Conservation (phyloP, 2,113 vertebrate species). For the Embiotoca jacksoni region DNA sequence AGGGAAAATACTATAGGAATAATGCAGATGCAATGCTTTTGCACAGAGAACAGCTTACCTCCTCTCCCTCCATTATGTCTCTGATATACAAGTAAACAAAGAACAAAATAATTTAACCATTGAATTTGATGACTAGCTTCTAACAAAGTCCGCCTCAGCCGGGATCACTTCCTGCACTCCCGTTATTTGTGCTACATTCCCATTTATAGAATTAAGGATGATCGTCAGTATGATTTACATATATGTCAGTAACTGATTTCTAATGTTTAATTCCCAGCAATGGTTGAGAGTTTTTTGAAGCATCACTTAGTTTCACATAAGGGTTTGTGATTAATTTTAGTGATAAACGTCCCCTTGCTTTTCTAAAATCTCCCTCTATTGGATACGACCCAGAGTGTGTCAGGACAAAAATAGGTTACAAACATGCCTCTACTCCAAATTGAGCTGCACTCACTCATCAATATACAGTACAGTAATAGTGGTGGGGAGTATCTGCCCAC, state of each 20-base stretch:
- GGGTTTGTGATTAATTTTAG: no score
- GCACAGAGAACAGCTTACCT: not conserved
- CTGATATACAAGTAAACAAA: not conserved
- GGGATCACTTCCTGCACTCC: not conserved
- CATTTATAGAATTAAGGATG: conserved; percentile 24
- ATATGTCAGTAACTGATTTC: not conserved
- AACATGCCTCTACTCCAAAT: conserved; percentile 45
- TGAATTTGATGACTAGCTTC: not conserved
- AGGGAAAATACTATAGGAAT: not conserved
- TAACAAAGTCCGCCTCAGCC: not conserved
- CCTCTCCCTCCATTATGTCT: not conserved
- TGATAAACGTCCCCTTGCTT: conserved; percentile 24
- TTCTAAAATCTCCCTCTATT: conserved; percentile 16
- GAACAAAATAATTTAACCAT: not conserved
- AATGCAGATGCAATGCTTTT: not conserved
- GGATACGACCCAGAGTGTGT: conserved; percentile 24
- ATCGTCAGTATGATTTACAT: conserved; percentile 11
- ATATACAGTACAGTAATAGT: conserved; percentile 8
- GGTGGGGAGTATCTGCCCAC: conserved; percentile 33
- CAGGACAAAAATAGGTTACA: conserved; percentile 53
- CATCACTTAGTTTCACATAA: conserved; percentile 2
- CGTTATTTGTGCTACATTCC: conserved; percentile 13
- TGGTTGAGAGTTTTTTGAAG: conserved; percentile 5
- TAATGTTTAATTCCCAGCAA: not conserved
- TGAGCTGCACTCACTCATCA: conserved; percentile 33